Base-by-base conservation (phyloP, 1,140 invertebrate genomes). In the Drosophila ficusphila region DNA sequence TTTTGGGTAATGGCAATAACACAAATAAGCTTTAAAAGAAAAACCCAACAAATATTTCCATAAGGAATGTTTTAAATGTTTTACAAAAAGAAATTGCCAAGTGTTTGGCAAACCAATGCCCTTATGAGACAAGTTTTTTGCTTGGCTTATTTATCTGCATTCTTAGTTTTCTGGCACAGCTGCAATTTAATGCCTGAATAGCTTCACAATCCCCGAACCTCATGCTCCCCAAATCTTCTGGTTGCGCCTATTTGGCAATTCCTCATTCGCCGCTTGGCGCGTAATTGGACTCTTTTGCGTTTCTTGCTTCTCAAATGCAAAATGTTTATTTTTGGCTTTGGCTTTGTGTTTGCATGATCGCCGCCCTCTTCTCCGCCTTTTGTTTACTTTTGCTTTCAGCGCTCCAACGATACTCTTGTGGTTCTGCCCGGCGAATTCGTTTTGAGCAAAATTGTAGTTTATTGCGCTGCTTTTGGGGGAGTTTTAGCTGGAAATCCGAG, bases 261-360 rank as follows among this genome's bases (percentile, higher is more conserved):
- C 47, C 34, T 57, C 64, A 48, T 33, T 42, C 16, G 11, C 21
- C 18, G 48, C 29, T 73, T 64, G 56, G 41, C 48, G 51, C 25
- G 81, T 86, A 86, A 85, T 85, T 76, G 76, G 73, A 86, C 68
- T 79, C 76, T 73, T 53, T 62, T 57, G 38, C 46, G 51, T 60
- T 53, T 46, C 62, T 52, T 27, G 27, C 21, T 52, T 72, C 46
- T 60, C 53, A 44, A 70, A 70, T 69, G 47, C 46, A 56, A 51
- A 85, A 68, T 86, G 76, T 81, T 88, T 86, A 88, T 81, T 86
- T 86, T 86, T 73, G 81, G 76, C 57, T 47, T 58, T 73, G 75
- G 42, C 49, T 62, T 48, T 58, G 31, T 76, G 68, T 51, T 27
- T 51, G 49, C 44, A 19, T 31, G 39, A 27, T 65, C 64, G 49